phyloP scores from a whole-genome alignment of 2,888 invertebrate genomes.

The Vandiemenella viatica region DNA sequence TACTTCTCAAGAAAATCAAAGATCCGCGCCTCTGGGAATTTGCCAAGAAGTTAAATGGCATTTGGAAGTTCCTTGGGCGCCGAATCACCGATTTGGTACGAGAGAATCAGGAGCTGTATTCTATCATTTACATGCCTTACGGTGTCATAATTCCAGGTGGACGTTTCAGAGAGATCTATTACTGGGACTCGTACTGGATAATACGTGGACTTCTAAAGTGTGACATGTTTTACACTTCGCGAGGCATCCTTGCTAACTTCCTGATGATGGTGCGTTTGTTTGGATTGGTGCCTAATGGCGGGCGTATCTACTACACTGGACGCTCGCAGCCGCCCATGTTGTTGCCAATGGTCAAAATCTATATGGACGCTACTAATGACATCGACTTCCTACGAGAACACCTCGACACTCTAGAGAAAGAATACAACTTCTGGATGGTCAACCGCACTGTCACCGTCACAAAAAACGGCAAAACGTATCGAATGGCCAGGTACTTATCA shows the following conservation, averaged over 20 bases:
- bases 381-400: slow-evolving; percentile 41
- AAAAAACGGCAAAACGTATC: slow-evolving; percentile 34
- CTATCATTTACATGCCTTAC: slow-evolving; percentile 73
- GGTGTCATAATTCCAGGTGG: slow-evolving; percentile 77
- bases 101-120: slow-evolving; percentile 54
- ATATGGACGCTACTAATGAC: slow-evolving; percentile 48
- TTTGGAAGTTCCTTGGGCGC: slow-evolving; percentile 62
- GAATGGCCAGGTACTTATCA: slow-evolving; percentile 44
- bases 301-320: slow-evolving; percentile 59
- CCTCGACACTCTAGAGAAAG: slow-evolving; percentile 41
- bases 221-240: slow-evolving; percentile 56
- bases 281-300: slow-evolving; percentile 68
- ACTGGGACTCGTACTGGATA: slow-evolving; percentile 84
- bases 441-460: slow-evolving; percentile 36
- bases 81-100: slow-evolving; percentile 61
- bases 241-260: slow-evolving; percentile 64
- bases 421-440: slow-evolving; percentile 48
- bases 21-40: slow-evolving; percentile 56
- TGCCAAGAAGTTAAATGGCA: slow-evolving; percentile 51
- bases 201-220: slow-evolving; percentile 61
- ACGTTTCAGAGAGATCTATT: slow-evolving; percentile 59
- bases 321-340: slow-evolving; percentile 57
- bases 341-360: slow-evolving; percentile 54
- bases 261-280: slow-evolving; percentile 46
- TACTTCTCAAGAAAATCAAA: slow-evolving; percentile 50